Evolutionary conservation across 1,140 invertebrate genomes (phyloP).

Genomic region (Luehdorfia chinensis): DNA sequence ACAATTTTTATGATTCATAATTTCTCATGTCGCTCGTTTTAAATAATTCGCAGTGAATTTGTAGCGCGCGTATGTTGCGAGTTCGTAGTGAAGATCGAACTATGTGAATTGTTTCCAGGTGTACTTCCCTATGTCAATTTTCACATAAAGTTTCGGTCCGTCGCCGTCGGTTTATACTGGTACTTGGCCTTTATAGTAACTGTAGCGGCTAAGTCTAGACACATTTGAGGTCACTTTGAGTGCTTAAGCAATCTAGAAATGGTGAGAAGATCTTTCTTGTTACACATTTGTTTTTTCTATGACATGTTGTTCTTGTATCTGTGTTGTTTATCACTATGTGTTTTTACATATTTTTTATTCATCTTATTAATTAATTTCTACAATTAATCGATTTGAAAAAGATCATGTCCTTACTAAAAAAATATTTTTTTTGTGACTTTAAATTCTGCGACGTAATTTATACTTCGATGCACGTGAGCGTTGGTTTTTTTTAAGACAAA

Average conservation of each 20-base stretch:
- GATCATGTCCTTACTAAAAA: too few species aligned
- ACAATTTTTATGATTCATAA: too few species aligned
- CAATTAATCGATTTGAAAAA: too few species aligned
- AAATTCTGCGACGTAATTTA: slow-evolving; percentile 2
- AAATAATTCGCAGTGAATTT: neutral
- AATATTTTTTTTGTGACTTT: slow-evolving; percentile 1
- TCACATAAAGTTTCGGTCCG: neutral
- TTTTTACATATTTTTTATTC: too few species aligned
- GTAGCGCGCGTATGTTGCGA: neutral
- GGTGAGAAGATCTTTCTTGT: too few species aligned
- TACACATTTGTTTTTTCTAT: too few species aligned
- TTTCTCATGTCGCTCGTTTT: neutral
- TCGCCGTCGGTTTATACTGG: neutral
- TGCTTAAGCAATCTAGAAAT: neutral
- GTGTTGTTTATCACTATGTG: too few species aligned
- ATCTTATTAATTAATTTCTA: too few species aligned
- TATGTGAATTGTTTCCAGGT: neutral
- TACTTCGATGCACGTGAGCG: slow-evolving; percentile 1
- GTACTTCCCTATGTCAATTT: neutral
- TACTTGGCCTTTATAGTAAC: neutral
- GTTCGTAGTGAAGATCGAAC: too few species aligned
- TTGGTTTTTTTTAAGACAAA: slow-evolving; percentile 13
- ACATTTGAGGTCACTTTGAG: neutral
- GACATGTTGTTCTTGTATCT: too few species aligned
- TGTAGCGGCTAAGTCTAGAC: neutral